Percentiles rank a stretch among this genome's conserved stretches.
These are phyloP conservation scores for Cerceris ruficornis DNA, from an alignment of 2,888 invertebrate genomes.

Conservation along the genomic window DNA sequence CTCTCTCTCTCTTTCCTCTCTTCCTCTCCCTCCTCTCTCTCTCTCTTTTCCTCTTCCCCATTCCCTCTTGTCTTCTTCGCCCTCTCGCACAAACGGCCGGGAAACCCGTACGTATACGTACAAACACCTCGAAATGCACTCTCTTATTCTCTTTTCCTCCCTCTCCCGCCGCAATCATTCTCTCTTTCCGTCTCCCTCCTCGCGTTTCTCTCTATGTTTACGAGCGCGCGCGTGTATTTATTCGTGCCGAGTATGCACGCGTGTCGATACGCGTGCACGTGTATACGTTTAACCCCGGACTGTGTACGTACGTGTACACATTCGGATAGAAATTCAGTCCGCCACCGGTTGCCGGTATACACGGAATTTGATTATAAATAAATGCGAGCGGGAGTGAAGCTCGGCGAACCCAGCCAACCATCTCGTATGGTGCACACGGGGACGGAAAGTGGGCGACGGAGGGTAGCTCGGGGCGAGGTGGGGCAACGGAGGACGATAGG, in stretches of 20 bases:
- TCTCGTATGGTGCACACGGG: conserved; percentile 68
- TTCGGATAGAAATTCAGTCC: conserved; percentile 78
- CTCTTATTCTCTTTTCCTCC: conserved; percentile 36
- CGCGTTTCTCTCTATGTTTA: not conserved
- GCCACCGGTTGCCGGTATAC: conserved; percentile 75
- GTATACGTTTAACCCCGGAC: not conserved
- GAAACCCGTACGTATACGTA: not conserved
- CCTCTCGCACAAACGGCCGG: not conserved
- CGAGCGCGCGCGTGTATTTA: not conserved
- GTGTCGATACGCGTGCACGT: conserved; percentile 13
- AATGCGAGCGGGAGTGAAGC: conserved; percentile 74
- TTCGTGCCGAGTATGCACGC: conserved; percentile 18
- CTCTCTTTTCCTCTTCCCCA: conserved; percentile 22
- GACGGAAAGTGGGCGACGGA: conserved; percentile 36
- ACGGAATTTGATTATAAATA: conserved; percentile 81
- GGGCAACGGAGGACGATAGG: conserved; percentile 45
- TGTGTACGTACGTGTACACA: conserved; percentile 63
- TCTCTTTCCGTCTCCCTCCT: conserved; percentile 10
- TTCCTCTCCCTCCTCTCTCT: conserved; percentile 3
- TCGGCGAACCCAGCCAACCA: conserved; percentile 64
- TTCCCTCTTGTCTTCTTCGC: conserved; percentile 27
- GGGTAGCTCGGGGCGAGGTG: conserved; percentile 22
- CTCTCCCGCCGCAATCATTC: conserved; percentile 24
- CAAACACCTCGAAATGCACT: not conserved
- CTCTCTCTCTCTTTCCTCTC: conserved; percentile 6